Evolutionary conservation across 2,113 vertebrate species (phyloP), one percentile per base, ranked within the genome.

Genomic region (Nicator chloris): DNA sequence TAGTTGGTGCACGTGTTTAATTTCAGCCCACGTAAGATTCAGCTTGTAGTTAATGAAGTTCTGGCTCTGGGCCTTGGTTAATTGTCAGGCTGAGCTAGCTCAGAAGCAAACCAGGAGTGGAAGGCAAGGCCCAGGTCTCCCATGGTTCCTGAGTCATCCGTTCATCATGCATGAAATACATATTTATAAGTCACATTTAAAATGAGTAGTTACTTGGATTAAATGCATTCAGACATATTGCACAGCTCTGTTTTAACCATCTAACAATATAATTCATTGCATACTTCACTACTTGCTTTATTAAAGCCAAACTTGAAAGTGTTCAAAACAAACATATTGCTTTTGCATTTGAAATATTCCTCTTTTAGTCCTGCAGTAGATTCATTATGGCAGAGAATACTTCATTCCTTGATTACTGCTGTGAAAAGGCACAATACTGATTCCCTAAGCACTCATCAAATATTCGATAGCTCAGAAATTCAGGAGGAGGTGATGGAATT

Each of bases 281-380:
- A 93, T 86, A 69, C 88, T 96, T 96, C 88, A 79, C 72, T 86
- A 93, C 76, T 95, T 96, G 76, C 93, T 96, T 97, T 96, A 97
- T 95, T 97, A 97, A 95, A 93, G 88, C 82, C 92, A 92, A 96
- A 96, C 90, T 93, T 95, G 80, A 94, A 96, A 88, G 80, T 94
- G 92, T 96, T 96, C 95, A 96, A 96, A 96, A 94, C 92, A 94
- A 95, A 88, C 76, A 49, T 70, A 37, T 12, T 77, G 87, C 94
- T 96, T 92, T 89, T 76, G 56, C 44, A 19, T 75, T 71, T 94
- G 87, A 89, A 53, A 84, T 82, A 88, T 83, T 66, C 90, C 71
- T 86, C 90, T 80, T 94, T 72, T 68, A 75, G 59, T 42, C 61
- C 68, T 69, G 23, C 21, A 15, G 85, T 96, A 95, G 80, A 79